Base-by-base conservation (phyloP, 2,888 invertebrate genomes). In the Hirtodrosophila trivittata region DNA sequence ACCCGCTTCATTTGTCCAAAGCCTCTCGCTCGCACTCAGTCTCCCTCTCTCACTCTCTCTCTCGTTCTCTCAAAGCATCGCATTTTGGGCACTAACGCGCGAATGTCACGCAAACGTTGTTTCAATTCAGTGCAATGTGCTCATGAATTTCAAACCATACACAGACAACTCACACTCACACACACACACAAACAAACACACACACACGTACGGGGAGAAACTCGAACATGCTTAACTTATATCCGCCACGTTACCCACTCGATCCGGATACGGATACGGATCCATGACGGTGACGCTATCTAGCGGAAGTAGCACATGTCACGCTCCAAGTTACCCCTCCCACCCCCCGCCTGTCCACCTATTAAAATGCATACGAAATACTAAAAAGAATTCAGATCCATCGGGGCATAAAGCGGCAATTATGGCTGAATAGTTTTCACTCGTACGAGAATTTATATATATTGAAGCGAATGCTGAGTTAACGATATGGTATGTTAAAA, bases 241-340 rank as follows among this genome's bases (percentile, higher is more conserved):
- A 25, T 32, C 28, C 49, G 18, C 56, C 8, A 28, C 51, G 46
- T 41, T 62, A 57, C 42, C 77, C 74, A 73, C 77, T 74, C 81
- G 66, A 81, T 84, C 47, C 75, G 84, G 74, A 74, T 73, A 73
- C 47, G 57, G 45, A 56, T 41, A 56, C 64, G 83, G 74, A 78
- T 70, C 66, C 67, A 75, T 72, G 75, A 50, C 55, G 68, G 54
- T 75, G 76, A 80, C 75, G 84, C 84, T 86, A 83, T 82, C 84
- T 77, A 65, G 81, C 86, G 82, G 84, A 82, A 82, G 81, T 86
- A 84, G 86, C 86, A 82, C 82, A 82, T 82, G 86, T 75, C 86
- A 77, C 83, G 69, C 75, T 83, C 75, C 62, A 75, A 47, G 55
- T 57, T 77, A 71, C 69, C 66, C 67, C 73, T 73, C 57, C 82